phyloP scores from a whole-genome alignment of 2,797 vertebrate species.

The Lepilemur septentrionalis region DNA sequence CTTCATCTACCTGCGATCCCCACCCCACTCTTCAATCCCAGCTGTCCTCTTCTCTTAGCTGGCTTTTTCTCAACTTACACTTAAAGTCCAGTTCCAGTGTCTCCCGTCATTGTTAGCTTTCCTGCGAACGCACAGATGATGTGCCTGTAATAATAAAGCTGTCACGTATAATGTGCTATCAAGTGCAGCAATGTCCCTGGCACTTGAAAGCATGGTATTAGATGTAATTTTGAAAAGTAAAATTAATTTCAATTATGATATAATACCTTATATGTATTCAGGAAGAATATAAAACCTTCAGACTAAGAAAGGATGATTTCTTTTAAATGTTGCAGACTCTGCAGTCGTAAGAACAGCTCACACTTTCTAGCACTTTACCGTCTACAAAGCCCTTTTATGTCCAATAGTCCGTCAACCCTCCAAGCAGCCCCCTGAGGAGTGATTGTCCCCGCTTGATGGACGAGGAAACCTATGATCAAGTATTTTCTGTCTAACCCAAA shows the following conservation, averaged over 20 bases:
- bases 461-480: neutral
- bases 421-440: fast-evolving
- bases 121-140: neutral
- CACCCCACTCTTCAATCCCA: fast-evolving
- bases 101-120: fast-evolving
- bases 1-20: fast-evolving
- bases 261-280: neutral
- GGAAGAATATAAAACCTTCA: neutral
- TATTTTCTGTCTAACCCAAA: neutral
- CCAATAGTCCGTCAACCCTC: fast-evolving
- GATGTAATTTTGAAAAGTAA: neutral
- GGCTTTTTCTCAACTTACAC: neutral
- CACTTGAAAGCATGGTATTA: neutral
- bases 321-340: neutral
- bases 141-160: neutral
- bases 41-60: fast-evolving
- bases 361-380: fast-evolving
- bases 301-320: neutral
- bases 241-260: neutral
- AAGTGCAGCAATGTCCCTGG: too few species aligned
- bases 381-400: neutral
- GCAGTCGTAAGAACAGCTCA: neutral
- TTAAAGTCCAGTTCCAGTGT: neutral
- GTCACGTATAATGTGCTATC: neutral
- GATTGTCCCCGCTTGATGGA: neutral